phyloP scores from a whole-genome alignment of 1,140 invertebrate species.

The Plutomurus gul region DNA sequence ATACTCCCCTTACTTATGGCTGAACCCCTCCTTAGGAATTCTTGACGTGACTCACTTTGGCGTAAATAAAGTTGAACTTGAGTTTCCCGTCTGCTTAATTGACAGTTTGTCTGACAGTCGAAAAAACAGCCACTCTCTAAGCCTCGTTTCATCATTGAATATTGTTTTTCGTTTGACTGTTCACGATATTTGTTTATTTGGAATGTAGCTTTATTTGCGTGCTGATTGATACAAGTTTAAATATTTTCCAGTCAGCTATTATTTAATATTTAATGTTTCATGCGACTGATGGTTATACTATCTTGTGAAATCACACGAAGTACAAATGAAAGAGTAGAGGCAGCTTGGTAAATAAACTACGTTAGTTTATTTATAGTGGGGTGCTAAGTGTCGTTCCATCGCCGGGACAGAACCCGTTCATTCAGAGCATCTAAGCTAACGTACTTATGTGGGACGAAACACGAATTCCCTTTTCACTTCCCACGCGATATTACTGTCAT shows the following conservation, averaged over 20 bases:
- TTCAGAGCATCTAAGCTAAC: background rate
- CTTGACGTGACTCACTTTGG: background rate
- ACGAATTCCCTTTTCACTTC: constrained; percentile 19
- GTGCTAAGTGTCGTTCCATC: background rate
- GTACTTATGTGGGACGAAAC: background rate
- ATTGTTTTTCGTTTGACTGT: background rate
- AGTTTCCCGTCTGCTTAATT: background rate
- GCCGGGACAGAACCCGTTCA: background rate
- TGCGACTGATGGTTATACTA: background rate
- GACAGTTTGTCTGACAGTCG: background rate
- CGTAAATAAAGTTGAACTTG: background rate
- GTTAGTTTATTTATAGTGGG: background rate
- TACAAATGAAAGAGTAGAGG: background rate
- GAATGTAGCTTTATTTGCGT: background rate
- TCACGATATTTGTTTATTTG: background rate
- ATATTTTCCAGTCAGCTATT: background rate
- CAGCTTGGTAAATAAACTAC: background rate
- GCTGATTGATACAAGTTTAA: background rate
- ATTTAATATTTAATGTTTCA: background rate
- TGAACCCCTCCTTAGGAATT: background rate
- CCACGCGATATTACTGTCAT: constrained; percentile 28
- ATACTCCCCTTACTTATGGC: too few relatives aligned
- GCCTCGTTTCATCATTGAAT: background rate
- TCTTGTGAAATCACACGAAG: too few relatives aligned
- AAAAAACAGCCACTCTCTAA: background rate